phyloP scores from a whole-genome alignment of 1,140 invertebrate species.

The Coboldia fuscipes region DNA sequence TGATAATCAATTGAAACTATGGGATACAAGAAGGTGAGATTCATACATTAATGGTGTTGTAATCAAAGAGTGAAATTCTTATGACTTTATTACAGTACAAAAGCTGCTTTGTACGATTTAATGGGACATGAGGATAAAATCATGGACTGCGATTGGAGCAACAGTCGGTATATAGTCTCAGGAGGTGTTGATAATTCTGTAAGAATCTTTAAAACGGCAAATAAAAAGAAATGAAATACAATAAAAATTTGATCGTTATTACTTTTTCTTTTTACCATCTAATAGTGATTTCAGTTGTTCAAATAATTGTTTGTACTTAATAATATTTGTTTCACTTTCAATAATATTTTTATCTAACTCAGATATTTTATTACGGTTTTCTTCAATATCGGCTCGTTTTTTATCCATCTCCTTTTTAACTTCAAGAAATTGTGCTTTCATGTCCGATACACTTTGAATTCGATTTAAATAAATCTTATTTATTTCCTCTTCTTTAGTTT shows the following conservation, averaged over 20 bases:
- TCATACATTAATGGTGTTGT: slow-evolving; percentile 4
- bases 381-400: too few relatives aligned
- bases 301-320: too few relatives aligned
- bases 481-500: too few relatives aligned
- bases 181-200: slow-evolving; percentile 86
- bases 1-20: slow-evolving; percentile 79
- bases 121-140: slow-evolving; percentile 89
- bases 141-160: slow-evolving; percentile 82
- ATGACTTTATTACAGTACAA: slow-evolving; percentile 43
- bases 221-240: slow-evolving; percentile 4
- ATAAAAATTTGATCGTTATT: background rate
- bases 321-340: too few relatives aligned
- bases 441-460: too few relatives aligned
- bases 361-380: too few relatives aligned
- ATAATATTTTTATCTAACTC: too few relatives aligned
- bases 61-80: background rate
- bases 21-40: slow-evolving; percentile 75
- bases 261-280: too few relatives aligned
- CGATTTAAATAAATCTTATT: too few relatives aligned
- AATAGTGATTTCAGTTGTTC: too few relatives aligned
- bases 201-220: slow-evolving; percentile 62
- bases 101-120: slow-evolving; percentile 81
- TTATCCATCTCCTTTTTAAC: too few relatives aligned
- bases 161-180: slow-evolving; percentile 65
- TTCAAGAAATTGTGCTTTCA: too few relatives aligned